These are phyloP conservation scores for Margarornis squamiger DNA, from an alignment of 2,797 vertebrate genomes.

Conservation along the genomic window DNA sequence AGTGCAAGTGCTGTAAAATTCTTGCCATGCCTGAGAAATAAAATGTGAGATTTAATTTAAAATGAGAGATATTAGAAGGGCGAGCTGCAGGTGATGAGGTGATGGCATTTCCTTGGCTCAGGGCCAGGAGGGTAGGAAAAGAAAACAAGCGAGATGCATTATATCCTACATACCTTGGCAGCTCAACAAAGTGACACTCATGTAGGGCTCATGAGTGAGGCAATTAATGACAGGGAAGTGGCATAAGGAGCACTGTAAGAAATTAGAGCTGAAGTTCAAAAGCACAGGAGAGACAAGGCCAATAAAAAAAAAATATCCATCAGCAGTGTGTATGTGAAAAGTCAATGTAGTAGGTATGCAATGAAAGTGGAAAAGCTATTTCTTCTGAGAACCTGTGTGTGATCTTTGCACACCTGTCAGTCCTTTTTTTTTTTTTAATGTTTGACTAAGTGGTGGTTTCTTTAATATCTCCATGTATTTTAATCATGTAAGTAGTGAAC, in stretches of 20 bases:
- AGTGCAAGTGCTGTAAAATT: slow-evolving; percentile 5
- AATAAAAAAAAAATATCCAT: background rate
- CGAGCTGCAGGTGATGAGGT: slow-evolving; percentile 53
- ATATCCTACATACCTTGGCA: slow-evolving; percentile 51
- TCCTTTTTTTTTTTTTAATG: background rate
- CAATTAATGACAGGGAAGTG: slow-evolving; percentile 41
- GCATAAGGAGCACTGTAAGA: background rate
- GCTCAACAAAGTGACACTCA: slow-evolving; percentile 42
- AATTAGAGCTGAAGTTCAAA: slow-evolving; percentile 24
- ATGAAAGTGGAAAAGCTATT: background rate
- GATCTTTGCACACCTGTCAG: background rate
- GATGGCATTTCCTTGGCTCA: slow-evolving; percentile 28
- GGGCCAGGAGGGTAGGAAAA: slow-evolving; percentile 61
- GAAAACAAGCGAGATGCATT: slow-evolving; percentile 45
- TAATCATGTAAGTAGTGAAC: background rate
- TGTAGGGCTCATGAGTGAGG: background rate
- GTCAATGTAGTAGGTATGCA: background rate
- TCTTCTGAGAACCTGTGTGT: background rate
- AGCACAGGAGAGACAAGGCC: background rate
- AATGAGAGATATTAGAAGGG: slow-evolving; percentile 47
- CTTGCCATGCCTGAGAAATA: slow-evolving; percentile 21
- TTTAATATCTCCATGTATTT: background rate
- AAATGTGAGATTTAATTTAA: slow-evolving; percentile 44
- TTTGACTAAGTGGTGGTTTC: background rate
- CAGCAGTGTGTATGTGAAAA: background rate